Evolutionary conservation across 2,888 invertebrate genomes (phyloP).

Genomic region (Isotomurus palustris): DNA sequence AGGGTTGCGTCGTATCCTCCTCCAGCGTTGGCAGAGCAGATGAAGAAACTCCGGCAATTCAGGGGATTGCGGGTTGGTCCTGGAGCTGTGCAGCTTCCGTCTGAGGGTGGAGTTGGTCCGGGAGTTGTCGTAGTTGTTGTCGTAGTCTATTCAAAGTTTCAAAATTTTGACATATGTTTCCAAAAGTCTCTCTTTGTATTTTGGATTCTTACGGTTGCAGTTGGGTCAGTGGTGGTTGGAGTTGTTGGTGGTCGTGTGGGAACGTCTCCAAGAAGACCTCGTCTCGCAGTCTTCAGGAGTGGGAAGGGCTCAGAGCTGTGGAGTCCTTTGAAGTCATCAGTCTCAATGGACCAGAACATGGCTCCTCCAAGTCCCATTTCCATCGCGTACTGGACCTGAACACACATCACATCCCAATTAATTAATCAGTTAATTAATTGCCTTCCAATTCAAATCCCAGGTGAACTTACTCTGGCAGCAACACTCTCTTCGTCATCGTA

Average conservation of each 20-base stretch:
- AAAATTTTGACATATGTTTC: too few species aligned
- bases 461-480: constrained; percentile 5
- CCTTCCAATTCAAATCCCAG: neutral
- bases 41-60: neutral
- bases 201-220: neutral
- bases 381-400: neutral
- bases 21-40: neutral
- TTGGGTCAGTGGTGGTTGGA: neutral
- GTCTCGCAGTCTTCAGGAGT: constrained; percentile 3
- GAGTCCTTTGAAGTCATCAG: constrained; percentile 2
- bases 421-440: neutral
- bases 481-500: constrained; percentile 26
- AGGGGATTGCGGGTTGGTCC: neutral
- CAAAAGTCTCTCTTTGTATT: too few species aligned
- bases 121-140: neutral
- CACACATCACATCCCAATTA: neutral
- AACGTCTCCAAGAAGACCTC: constrained; percentile 2
- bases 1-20: neutral
- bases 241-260: constrained; percentile 6
- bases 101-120: neutral
- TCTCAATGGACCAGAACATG: constrained; percentile 1
- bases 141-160: too few species aligned
- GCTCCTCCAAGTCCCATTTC: neutral
- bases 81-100: neutral
- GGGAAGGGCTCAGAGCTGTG: constrained; percentile 15